A percentile compares a stretch with the other conserved stretches of the same genome.
These are phyloP conservation scores for Nothoprocta perdicaria DNA, from an alignment of 2,113 vertebrate genomes.

Conservation along the genomic window DNA sequence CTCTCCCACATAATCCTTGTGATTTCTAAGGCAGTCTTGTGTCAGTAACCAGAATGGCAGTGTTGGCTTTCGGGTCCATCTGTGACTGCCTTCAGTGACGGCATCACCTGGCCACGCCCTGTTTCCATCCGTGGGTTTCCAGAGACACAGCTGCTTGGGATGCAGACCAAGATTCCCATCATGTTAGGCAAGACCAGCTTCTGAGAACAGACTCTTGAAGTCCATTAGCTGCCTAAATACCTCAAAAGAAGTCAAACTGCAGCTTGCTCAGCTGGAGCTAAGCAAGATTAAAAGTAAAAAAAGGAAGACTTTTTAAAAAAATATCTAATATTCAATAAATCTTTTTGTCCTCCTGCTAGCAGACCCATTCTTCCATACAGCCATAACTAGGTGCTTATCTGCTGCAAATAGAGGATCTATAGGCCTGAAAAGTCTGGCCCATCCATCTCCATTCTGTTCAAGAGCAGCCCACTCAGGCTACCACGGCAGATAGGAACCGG, in stretches of 20 bases:
- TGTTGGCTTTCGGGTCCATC: neutral
- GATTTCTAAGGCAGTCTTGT: neutral
- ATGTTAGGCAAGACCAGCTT: neutral
- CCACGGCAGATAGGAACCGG: rapidly evolving
- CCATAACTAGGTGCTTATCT: no score
- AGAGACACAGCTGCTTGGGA: neutral
- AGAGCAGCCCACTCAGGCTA: neutral
- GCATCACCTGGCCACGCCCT: neutral
- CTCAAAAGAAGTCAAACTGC: neutral
- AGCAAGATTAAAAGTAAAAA: neutral
- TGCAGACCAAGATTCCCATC: conserved; percentile 4
- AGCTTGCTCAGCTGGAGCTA: neutral
- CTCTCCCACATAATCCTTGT: neutral
- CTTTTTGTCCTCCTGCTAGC: neutral
- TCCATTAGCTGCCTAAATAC: conserved; percentile 16
- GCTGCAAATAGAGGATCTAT: neutral
- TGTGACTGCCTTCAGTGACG: neutral
- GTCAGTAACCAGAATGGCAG: neutral
- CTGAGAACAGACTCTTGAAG: neutral
- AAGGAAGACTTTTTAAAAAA: neutral
- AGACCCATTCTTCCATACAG: neutral
- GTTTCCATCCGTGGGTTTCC: neutral
- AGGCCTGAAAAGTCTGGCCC: neutral
- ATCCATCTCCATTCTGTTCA: neutral
- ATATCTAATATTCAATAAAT: neutral